Conservation (phyloP, 2,113 vertebrate genomes). For the Notarius lentiginosus region DNA sequence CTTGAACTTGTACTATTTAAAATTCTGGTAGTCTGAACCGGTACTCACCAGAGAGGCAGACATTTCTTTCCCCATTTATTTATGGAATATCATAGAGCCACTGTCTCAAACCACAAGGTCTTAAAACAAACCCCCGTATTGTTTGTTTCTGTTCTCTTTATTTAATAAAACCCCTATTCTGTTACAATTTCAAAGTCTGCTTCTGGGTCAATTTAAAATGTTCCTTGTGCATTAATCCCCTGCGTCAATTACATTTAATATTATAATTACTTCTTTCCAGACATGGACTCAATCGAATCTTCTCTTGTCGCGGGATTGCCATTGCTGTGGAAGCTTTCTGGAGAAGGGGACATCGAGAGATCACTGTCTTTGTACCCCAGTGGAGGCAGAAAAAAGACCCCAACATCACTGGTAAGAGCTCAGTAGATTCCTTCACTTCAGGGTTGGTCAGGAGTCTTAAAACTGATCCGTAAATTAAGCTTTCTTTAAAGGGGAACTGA, state of each 20-base stretch:
- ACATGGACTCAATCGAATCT: constrained; percentile 90
- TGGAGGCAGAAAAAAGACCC: constrained; percentile 92
- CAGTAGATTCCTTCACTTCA: not conserved
- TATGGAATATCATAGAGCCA: not conserved
- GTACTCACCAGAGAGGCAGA: not conserved
- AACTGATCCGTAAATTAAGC: not conserved
- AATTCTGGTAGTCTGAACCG: not conserved
- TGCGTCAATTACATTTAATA: not conserved
- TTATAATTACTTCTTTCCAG: constrained; percentile 58
- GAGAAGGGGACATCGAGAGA: constrained; percentile 91
- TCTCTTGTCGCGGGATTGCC: constrained; percentile 95
- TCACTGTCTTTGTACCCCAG: constrained; percentile 96
- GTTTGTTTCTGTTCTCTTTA: not conserved
- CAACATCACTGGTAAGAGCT: constrained; percentile 81
- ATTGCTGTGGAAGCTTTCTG: constrained; percentile 95
- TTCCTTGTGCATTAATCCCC: not conserved
- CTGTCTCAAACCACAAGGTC: not conserved
- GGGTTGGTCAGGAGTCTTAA: no score
- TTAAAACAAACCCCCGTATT: not conserved
- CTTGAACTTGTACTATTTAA: not conserved
- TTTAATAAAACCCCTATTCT: not conserved
- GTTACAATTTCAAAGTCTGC: not conserved
- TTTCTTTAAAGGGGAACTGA: not conserved
- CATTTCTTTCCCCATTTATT: not conserved
- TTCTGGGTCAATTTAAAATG: not conserved